Evolutionary conservation across 2,888 invertebrate species (phyloP).

Genomic region (Andrena praecox): DNA sequence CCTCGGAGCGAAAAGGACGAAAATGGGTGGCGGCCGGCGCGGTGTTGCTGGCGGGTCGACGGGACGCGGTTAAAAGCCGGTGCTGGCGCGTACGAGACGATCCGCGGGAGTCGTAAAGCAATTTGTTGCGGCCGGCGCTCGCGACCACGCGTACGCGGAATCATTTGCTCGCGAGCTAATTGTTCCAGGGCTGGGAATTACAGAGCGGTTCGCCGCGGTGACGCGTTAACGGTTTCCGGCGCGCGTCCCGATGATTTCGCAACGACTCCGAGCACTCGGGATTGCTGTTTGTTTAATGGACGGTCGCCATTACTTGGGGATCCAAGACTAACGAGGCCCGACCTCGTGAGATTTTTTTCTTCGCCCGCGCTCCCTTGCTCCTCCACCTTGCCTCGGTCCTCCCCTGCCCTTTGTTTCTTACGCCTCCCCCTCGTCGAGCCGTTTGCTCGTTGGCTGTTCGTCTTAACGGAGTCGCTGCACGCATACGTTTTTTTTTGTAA

Average conservation of each 20-base stretch:
- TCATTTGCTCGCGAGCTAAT: conserved; percentile 41
- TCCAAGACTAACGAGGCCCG: conserved; percentile 71
- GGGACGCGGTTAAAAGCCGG: conserved; percentile 12
- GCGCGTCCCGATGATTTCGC: conserved; percentile 54
- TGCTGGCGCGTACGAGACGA: conserved; percentile 16
- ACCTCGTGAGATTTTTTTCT: conserved; percentile 67
- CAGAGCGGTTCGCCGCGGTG: conserved; percentile 27
- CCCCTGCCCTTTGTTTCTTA: conserved; percentile 21
- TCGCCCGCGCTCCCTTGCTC: conserved; percentile 28
- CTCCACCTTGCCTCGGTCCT: conserved; percentile 27
- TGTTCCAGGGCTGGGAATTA: conserved; percentile 39
- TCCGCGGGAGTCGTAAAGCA: conserved; percentile 30
- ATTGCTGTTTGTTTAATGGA: conserved; percentile 74
- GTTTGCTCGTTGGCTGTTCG: conserved; percentile 2
- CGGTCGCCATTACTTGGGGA: conserved; percentile 66
- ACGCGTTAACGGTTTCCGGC: conserved; percentile 33
- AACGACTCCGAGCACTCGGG: conserved; percentile 37
- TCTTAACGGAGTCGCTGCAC: conserved; percentile 65
- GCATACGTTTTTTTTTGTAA: no score
- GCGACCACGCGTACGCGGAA: background rate
- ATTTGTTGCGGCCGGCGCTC: background rate
- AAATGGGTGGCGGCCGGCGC: background rate
- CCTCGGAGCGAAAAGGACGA: background rate
- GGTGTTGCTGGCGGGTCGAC: conserved; percentile 8
- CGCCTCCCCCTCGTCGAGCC: background rate